Evolutionary conservation across 1,140 invertebrate species (phyloP), one percentile per base, ranked within the genome.

Genomic region (Bombus difficillimus): DNA sequence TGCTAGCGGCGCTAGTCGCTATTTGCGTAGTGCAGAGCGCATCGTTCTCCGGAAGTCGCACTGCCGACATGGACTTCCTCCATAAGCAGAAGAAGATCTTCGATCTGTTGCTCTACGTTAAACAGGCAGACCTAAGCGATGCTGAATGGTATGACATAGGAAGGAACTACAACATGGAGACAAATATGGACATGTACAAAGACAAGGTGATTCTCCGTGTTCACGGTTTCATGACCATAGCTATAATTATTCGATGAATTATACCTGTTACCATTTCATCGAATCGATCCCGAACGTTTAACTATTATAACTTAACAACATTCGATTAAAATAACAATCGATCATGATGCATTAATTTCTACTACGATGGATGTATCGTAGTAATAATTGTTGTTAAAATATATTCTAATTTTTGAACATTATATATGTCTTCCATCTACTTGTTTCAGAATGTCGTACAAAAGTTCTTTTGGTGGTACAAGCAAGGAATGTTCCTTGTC

Each of bases 21-120:
- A 2, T 91, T n/a, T 91, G 88, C 78, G 28, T 34, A 72, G 74
- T 25, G 2, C 32, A 86, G 0, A 47, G 34, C n/a, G 39, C 15
- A 18, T 39, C 47, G 2, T 25, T 62, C 22, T 59, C 32, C 12
- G 57, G 71, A 13, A 85, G n/a, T 18, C 75, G 32, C n/a, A 89
- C 82, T 0, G 90, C 93, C 13, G 91, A 93, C 64, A 90, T 92
- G 83, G 91, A 93, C 1, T 93, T 91, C 43, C 92, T 97, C 13
- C 86, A 94, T 28, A 96, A 95, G 81, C 97, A 97, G 92, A 96
- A 96, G 83, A 95, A 96, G 64, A 93, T 97, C 25, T 95, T 96
- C 75, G 96, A 96, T 85, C 94, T 97, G 9, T 93, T 97, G 37
- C 95, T 96, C 88, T 96, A 96, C 88, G 92, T 97, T 1, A 95